These are phyloP conservation scores for Gadus macrocephalus DNA, from an alignment of 2,113 vertebrate species.

Conservation along the genomic window DNA sequence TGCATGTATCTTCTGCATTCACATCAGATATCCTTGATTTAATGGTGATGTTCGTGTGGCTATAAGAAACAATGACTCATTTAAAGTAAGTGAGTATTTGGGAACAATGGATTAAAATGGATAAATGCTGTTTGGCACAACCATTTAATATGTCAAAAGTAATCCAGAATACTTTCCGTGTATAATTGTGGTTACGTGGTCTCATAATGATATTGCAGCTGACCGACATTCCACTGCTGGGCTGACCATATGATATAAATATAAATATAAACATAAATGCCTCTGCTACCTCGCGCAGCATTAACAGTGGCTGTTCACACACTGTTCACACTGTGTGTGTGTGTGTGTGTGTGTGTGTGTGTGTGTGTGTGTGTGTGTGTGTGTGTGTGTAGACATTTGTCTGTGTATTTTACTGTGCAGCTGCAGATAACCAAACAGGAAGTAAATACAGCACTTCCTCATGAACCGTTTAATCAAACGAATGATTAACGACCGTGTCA, in stretches of 20 bases:
- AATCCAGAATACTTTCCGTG: constrained; percentile 40
- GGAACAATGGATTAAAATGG: background rate
- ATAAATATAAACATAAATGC: constrained; percentile 34
- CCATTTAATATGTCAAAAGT: constrained; percentile 23
- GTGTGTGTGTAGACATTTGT: constrained; percentile 24
- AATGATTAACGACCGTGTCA: constrained; percentile 30
- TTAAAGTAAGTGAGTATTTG: background rate
- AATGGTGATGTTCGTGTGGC: background rate
- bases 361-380: background rate
- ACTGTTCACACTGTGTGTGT: constrained; percentile 12
- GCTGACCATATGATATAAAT: constrained; percentile 41
- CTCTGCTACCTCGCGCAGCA: constrained; percentile 43
- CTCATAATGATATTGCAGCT: constrained; percentile 57
- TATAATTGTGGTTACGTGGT: constrained; percentile 41
- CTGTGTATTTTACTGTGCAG: constrained; percentile 28
- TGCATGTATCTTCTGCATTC: too few relatives aligned
- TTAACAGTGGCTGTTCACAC: constrained; percentile 39
- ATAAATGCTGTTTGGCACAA: background rate
- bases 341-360: background rate
- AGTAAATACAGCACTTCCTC: constrained; percentile 26
- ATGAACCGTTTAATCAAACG: constrained; percentile 32
- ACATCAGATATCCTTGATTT: too few relatives aligned
- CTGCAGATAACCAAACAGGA: constrained; percentile 36
- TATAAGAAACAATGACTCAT: background rate
- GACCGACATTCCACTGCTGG: constrained; percentile 36